Percentiles rank a stretch among this genome's conserved stretches.
These are phyloP conservation scores for Pseudomugil gertrudae DNA, from an alignment of 2,797 vertebrate species.

Conservation along the genomic window DNA sequence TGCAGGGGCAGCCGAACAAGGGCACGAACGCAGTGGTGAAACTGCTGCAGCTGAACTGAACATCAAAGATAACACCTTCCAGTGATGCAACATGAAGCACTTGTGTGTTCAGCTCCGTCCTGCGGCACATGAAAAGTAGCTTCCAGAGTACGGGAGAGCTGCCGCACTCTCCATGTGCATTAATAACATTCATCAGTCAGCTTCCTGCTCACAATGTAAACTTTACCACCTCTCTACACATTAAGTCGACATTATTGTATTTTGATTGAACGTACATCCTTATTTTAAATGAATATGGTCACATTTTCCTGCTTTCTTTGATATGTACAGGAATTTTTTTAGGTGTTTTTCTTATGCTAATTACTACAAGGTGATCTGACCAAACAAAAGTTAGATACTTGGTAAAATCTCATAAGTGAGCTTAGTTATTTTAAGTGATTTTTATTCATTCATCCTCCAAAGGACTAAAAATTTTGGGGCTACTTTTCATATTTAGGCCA, in stretches of 20 bases:
- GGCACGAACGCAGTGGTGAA: constrained; percentile 28
- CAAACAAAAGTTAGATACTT: too few species aligned
- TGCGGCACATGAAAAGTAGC: neutral
- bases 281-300: too few species aligned
- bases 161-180: too few species aligned
- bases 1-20: constrained; percentile 34
- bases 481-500: neutral
- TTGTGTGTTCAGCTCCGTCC: constrained; percentile 47
- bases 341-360: too few species aligned
- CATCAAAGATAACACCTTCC: constrained; percentile 71
- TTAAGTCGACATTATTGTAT: neutral
- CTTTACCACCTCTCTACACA: neutral
- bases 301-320: too few species aligned
- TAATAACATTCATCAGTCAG: too few species aligned
- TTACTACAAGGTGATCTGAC: too few species aligned
- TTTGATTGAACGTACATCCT: neutral
- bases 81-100: constrained; percentile 34
- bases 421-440: neutral
- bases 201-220: neutral
- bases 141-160: constrained; percentile 1
- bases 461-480: neutral
- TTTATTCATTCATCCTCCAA: neutral
- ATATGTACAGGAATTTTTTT: too few species aligned
- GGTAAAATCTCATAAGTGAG: too few species aligned
- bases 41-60: constrained; percentile 31